phyloP scores from a whole-genome alignment of 2,888 invertebrate genomes.

The Graphium colonna region DNA sequence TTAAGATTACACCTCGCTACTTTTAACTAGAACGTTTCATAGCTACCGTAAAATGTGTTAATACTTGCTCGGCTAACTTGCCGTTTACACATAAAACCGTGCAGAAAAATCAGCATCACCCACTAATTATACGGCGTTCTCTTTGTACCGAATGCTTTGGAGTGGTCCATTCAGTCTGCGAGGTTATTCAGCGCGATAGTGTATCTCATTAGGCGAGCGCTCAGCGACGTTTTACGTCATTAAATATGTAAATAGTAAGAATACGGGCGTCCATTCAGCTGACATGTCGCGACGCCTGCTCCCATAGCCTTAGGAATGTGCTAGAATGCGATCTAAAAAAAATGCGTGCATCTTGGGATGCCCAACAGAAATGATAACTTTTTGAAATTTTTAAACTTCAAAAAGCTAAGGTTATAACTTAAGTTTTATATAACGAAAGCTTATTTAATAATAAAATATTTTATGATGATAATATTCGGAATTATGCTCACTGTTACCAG shows the following conservation, averaged over 20 bases:
- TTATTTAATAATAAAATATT: too few species aligned
- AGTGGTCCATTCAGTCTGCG: slow-evolving; percentile 24
- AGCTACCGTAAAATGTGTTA: too few species aligned
- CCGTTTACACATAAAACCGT: slow-evolving; percentile 8
- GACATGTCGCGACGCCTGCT: slow-evolving; percentile 62
- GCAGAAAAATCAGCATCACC: slow-evolving; percentile 14
- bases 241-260: slow-evolving; percentile 76
- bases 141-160: slow-evolving; percentile 16
- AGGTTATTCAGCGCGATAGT: slow-evolving; percentile 46
- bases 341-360: too few species aligned
- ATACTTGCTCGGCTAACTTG: slow-evolving; percentile 14
- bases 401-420: too few species aligned
- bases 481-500: too few species aligned
- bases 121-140: slow-evolving; percentile 21
- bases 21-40: too few species aligned
- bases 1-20: too few species aligned
- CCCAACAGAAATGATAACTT: too few species aligned
- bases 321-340: slow-evolving; percentile 26
- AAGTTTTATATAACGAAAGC: too few species aligned
- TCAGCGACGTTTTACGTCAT: slow-evolving; percentile 64
- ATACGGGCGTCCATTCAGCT: slow-evolving; percentile 68
- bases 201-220: slow-evolving; percentile 65
- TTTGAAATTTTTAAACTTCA: too few species aligned
- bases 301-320: slow-evolving; percentile 45
- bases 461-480: too few species aligned